Conservation (phyloP, 2,888 invertebrate genomes). For the Sphaerophoria taeniata region DNA sequence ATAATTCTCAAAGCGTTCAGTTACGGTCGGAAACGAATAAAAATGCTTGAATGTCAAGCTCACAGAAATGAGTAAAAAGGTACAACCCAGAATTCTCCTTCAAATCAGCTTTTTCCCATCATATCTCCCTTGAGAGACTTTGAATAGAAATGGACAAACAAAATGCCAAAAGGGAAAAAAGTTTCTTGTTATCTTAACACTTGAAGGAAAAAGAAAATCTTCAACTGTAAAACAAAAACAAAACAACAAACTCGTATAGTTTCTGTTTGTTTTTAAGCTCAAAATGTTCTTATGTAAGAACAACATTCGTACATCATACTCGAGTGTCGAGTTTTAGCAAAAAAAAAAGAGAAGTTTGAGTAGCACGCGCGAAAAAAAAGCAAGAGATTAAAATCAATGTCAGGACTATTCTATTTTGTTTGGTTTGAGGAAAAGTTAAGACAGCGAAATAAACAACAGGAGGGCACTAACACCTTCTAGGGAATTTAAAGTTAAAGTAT, state of each 20-base stretch:
- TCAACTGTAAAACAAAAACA: not conserved
- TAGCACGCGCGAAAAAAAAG: not conserved
- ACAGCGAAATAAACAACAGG: not conserved
- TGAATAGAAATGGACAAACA: too few species aligned
- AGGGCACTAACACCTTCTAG: not conserved
- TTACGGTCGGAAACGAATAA: too few species aligned
- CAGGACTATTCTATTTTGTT: not conserved
- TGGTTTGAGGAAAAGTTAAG: not conserved
- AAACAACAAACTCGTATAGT: not conserved
- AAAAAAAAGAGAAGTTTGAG: not conserved
- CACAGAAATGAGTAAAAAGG: not conserved
- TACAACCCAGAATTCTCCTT: not conserved
- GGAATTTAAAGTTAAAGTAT: not conserved
- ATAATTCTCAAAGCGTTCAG: too few species aligned
- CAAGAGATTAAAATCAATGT: not conserved
- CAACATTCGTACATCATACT: not conserved
- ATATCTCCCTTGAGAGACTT: not conserved
- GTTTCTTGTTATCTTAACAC: slow-evolving; percentile 30
- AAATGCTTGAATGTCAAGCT: too few species aligned
- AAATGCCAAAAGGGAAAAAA: slow-evolving; percentile 3
- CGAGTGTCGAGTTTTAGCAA: too few species aligned
- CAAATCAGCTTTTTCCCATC: not conserved
- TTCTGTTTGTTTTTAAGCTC: not conserved
- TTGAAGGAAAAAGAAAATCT: not conserved
- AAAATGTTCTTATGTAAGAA: not conserved